Conservation (phyloP, 2,113 vertebrate genomes). For the Mixornis gularis region DNA sequence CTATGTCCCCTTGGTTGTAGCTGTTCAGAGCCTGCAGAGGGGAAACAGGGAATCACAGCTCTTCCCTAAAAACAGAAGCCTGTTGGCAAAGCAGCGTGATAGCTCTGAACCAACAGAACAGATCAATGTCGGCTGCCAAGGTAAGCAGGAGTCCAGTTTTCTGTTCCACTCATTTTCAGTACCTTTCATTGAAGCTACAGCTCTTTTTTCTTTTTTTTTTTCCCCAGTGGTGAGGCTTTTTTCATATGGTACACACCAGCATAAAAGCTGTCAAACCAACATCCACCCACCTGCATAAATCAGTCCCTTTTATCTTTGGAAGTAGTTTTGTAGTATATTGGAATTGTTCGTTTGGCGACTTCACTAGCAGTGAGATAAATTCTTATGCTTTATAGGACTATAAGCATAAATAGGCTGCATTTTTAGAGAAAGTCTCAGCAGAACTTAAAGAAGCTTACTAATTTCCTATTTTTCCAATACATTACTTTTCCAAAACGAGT, state of each 20-base stretch:
- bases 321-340: background rate
- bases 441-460: background rate
- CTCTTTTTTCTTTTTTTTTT: background rate
- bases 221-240: background rate
- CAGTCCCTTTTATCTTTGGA: background rate
- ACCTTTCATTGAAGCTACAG: background rate
- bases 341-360: background rate
- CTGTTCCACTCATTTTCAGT: background rate
- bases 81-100: background rate
- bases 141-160: background rate
- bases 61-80: background rate
- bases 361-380: background rate
- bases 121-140: background rate
- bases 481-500: background rate
- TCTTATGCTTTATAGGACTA: background rate
- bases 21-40: constrained; percentile 81
- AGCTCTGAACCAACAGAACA: background rate
- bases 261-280: background rate
- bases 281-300: background rate
- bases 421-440: background rate
- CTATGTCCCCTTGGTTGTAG: constrained; percentile 81
- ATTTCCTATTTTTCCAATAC: background rate
- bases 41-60: constrained; percentile 21
- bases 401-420: background rate
- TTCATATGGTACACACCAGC: background rate